Conservation (phyloP, 2,888 invertebrate species). For the Julus scandinavius region DNA sequence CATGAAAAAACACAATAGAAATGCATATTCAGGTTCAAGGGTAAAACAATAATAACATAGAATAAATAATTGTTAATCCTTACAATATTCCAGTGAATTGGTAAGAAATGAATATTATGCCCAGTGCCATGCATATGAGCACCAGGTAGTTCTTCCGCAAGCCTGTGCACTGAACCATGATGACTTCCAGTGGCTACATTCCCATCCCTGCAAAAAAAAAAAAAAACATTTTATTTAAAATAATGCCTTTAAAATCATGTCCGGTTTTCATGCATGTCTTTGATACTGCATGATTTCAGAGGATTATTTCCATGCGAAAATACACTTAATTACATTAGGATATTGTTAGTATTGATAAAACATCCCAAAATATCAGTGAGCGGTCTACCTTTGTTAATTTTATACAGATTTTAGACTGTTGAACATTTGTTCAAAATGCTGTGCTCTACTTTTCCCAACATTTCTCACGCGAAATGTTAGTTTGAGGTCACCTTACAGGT, state of each 20-base stretch:
- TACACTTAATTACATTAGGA: neutral
- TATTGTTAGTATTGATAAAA: neutral
- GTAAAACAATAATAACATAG: neutral
- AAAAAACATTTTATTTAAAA: neutral
- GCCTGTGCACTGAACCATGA: slow-evolving; percentile 46
- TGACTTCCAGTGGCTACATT: slow-evolving; percentile 35
- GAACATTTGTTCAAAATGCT: neutral
- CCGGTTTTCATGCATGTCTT: neutral
- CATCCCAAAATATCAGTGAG: neutral
- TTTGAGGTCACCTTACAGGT: neutral
- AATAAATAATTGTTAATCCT: slow-evolving; percentile 5
- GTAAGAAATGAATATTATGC: slow-evolving; percentile 51
- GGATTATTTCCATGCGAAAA: neutral
- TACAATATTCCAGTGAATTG: slow-evolving; percentile 50
- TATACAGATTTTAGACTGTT: neutral
- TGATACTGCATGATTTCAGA: too few species aligned
- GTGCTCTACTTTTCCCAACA: neutral
- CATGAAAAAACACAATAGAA: neutral
- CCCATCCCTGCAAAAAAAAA: slow-evolving; percentile 41
- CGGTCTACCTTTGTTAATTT: neutral
- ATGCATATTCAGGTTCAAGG: neutral
- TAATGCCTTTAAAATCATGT: too few species aligned
- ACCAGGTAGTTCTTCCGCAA: slow-evolving; percentile 48
- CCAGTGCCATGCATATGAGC: slow-evolving; percentile 51
- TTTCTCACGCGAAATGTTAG: neutral